Evolutionary conservation across 2,888 invertebrate genomes (phyloP), one percentile per base, ranked within the genome.

Genomic region (Saturnia pavonia): DNA sequence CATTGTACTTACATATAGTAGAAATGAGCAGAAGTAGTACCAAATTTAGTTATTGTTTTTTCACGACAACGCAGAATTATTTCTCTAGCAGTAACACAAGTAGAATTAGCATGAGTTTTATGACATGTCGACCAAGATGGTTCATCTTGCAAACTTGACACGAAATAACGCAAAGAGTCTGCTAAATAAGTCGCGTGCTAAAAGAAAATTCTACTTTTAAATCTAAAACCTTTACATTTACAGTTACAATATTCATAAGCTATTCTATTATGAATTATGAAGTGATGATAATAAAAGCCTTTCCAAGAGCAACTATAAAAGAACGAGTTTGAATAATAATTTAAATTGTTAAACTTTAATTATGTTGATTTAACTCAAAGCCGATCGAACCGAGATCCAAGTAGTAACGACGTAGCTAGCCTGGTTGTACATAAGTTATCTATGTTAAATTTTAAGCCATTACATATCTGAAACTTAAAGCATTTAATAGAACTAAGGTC

Each of bases 101-200:
- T 74, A 0, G 54, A 67, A 16, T 81, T 75, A 8, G 63, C 48
- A 6, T 69, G 9, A 0, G 22, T 40, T 40, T 70, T 74, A 0
- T 72, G 71, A 71, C 91, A 91, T 22, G 67, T 74, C 1, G 85
- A 77, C 90, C 90, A 91, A 0, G 78, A 69, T 0, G 90, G 85
- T 1, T 74, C 69, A 16, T 75, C 73, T 22, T 72, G 75, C 14
- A 91, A 75, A 72, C 83, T 86, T 66, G 73, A 67, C 3, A 77
- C 68, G 6, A 90, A 74, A 73, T 80, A 90, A 43, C 84, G 76
- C 25, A 87, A 65, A 3, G 85, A 79, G 68, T 91, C 91, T 16
- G 86, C 83, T 73, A 88, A 75, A 73, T 86, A 85, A 67, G 76
- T 79, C 12, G 87, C 83, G 48, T 88, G 83, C 90, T 90, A 76